phyloP scores from a whole-genome alignment of 2,888 invertebrate species.

The Clepsis dumicolana region DNA sequence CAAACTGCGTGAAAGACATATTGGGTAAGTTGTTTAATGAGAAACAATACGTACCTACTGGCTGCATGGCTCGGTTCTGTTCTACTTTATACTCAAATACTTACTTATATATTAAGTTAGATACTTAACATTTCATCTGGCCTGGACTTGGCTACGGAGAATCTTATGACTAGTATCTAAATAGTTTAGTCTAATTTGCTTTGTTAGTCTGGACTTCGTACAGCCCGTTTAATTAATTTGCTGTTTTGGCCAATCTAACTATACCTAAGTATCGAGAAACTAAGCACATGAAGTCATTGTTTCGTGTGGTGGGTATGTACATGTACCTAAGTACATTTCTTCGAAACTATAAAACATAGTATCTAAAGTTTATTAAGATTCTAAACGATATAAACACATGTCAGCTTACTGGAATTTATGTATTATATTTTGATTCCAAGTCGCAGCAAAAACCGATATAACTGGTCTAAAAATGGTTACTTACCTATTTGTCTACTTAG shows the following conservation, averaged over 20 bases:
- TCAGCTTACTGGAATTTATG: no score
- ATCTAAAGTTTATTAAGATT: no score
- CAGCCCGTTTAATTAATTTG: slow-evolving; percentile 25
- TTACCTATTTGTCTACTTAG: no score
- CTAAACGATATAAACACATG: no score
- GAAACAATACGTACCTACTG: slow-evolving; percentile 41
- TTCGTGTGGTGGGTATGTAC: background rate
- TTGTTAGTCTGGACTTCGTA: slow-evolving; percentile 31
- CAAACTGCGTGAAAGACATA: slow-evolving; percentile 91
- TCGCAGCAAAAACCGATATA: no score
- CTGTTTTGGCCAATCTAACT: slow-evolving; percentile 6
- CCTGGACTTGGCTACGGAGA: slow-evolving; percentile 4
- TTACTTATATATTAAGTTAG: background rate
- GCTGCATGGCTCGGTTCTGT: no score
- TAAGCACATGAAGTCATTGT: background rate
- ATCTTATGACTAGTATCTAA: slow-evolving; percentile 16
- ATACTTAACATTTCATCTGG: slow-evolving; percentile 6
- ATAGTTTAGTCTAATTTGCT: slow-evolving; percentile 18
- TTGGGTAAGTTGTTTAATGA: slow-evolving; percentile 91
- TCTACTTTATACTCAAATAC: background rate
- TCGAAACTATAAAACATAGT: background rate
- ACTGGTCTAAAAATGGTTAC: no score
- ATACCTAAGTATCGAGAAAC: slow-evolving; percentile 4
- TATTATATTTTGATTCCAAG: no score
- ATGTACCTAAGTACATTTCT: background rate